Conservation (phyloP, 2,113 vertebrate species). For the Rhabdornis inornatus region DNA sequence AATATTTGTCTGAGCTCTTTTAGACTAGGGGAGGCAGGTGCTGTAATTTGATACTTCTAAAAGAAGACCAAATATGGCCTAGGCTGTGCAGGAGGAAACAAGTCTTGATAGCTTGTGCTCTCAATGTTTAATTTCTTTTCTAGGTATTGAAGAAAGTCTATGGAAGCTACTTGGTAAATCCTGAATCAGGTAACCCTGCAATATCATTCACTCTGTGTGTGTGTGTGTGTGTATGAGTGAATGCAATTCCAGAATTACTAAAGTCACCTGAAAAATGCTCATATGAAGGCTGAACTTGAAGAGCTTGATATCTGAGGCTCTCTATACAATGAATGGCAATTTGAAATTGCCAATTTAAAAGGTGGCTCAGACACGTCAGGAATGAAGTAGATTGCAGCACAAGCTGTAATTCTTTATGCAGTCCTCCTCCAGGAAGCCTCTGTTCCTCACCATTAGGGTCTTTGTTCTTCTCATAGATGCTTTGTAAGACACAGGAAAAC, state of each 20-base stretch:
- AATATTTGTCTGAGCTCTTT: neutral
- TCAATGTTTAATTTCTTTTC: constrained; percentile 29
- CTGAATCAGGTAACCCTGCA: constrained; percentile 83
- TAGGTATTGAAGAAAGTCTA: constrained; percentile 93
- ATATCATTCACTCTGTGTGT: neutral
- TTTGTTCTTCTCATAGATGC: constrained; percentile 49
- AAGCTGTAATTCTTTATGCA: constrained; percentile 12
- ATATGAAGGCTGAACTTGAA: neutral
- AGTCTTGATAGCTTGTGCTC: neutral
- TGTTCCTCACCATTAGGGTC: neutral
- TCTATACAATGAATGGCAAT: neutral
- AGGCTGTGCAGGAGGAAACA: neutral
- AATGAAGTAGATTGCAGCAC: neutral
- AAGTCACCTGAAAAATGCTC: neutral
- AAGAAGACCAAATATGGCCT: neutral
- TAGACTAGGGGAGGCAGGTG: neutral
- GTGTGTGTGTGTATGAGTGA: neutral
- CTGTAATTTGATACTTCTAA: neutral
- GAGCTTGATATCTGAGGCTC: neutral
- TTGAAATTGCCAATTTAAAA: neutral
- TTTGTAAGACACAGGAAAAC: constrained; percentile 51
- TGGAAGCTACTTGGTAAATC: constrained; percentile 83
- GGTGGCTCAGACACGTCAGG: neutral
- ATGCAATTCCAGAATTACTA: neutral
- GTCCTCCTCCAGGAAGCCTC: neutral